A percentile compares a stretch with the other conserved stretches of the same genome.
Conservation (phyloP, 1,140 invertebrate species). For the Apis cerana region DNA sequence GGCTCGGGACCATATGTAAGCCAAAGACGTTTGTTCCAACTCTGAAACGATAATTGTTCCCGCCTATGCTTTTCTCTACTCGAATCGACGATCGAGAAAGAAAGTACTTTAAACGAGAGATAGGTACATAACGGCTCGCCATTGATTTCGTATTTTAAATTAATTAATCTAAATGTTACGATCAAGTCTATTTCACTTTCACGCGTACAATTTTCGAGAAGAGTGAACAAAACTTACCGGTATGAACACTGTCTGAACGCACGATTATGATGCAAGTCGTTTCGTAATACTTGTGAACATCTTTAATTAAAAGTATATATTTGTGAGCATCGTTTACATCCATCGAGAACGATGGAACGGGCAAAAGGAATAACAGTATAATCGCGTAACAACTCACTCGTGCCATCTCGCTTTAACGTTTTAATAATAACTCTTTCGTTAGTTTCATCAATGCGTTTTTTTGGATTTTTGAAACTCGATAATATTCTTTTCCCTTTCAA, state of each 20-base stretch:
- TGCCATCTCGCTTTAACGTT: neutral
- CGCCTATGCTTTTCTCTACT: neutral
- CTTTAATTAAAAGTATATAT: slow-evolving; percentile 47
- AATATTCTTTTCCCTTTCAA: neutral
- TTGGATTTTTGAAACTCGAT: neutral
- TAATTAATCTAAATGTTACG: neutral
- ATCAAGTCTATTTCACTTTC: neutral
- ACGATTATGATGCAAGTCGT: slow-evolving; percentile 54
- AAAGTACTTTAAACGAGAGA: neutral
- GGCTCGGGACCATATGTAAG: slow-evolving; percentile 28
- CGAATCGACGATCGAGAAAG: neutral
- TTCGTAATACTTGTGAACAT: slow-evolving; percentile 55
- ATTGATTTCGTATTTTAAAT: neutral
- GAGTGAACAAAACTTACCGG: slow-evolving; percentile 18
- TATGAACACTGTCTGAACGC: slow-evolving; percentile 2
- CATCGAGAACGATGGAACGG: neutral
- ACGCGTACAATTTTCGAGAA: neutral
- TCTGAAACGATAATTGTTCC: slow-evolving; percentile 35
- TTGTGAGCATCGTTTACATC: slow-evolving; percentile 7
- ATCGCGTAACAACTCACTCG: neutral
- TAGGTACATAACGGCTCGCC: neutral
- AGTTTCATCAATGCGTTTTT: neutral
- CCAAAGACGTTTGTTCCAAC: slow-evolving; percentile 13
- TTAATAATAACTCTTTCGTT: neutral
- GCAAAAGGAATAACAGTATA: neutral